Conservation (phyloP, 2,888 invertebrate species). For the Calameuta pallipes region DNA sequence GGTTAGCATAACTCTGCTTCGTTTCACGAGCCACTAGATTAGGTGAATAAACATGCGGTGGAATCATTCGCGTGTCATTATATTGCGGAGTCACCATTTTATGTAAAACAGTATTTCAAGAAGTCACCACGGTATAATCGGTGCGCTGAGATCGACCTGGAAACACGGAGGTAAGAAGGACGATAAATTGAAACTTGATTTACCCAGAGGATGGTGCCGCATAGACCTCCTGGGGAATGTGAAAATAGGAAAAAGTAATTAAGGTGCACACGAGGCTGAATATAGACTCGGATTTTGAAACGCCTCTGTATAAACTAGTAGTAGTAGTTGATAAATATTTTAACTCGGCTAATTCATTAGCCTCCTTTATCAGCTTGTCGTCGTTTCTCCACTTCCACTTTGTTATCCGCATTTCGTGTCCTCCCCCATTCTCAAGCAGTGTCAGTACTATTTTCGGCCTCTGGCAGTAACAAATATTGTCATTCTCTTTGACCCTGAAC, state of each 20-base stretch:
- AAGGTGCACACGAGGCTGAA: background rate
- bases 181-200: background rate
- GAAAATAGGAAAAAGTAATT: background rate
- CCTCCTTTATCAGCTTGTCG: background rate
- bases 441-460: background rate
- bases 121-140: background rate
- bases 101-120: background rate
- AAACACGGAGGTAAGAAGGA: background rate
- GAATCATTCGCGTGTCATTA: background rate
- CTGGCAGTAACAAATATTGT: background rate
- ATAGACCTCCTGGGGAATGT: background rate
- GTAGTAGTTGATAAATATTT: background rate
- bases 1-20: conserved; percentile 46
- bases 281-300: background rate
- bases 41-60: background rate
- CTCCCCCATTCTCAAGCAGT: background rate
- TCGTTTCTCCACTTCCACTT: background rate
- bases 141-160: background rate
- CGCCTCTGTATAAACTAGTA: background rate
- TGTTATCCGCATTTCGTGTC: background rate
- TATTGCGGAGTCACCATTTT: background rate
- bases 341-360: background rate
- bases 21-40: conserved; percentile 10
- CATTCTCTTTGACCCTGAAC: background rate
- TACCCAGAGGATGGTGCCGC: background rate